These are phyloP conservation scores for Aquatica leii DNA, from an alignment of 2,888 invertebrate genomes.

Conservation along the genomic window DNA sequence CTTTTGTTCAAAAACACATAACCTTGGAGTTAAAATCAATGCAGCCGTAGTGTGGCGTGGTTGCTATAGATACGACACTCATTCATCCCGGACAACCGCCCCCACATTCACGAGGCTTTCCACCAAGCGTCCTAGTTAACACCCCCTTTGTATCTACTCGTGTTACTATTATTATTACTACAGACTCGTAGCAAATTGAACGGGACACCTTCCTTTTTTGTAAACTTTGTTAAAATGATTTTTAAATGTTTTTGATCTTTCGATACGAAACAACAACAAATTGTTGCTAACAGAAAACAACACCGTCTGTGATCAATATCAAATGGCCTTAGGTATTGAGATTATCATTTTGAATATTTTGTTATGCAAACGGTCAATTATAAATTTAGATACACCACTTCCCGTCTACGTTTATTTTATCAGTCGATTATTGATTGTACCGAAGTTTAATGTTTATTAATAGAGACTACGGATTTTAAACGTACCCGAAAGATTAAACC, in stretches of 20 bases:
- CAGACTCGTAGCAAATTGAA: slow-evolving; percentile 21
- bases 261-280: no score
- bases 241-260: no score
- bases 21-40: slow-evolving; percentile 59
- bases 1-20: slow-evolving; percentile 43
- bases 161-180: slow-evolving; percentile 22
- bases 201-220: background rate
- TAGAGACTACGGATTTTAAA: slow-evolving; percentile 27
- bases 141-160: slow-evolving; percentile 18
- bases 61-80: slow-evolving; percentile 65
- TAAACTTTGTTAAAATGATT: slow-evolving; percentile 16
- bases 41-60: slow-evolving; percentile 57
- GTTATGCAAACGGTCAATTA: slow-evolving; percentile 32
- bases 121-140: slow-evolving; percentile 26
- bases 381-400: slow-evolving; percentile 34
- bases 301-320: no score
- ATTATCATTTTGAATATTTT: slow-evolving; percentile 17
- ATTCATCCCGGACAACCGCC: slow-evolving; percentile 65
- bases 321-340: no score
- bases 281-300: no score
- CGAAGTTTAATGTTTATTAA: slow-evolving; percentile 34
- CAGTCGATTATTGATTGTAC: slow-evolving; percentile 34
- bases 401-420: slow-evolving; percentile 33
- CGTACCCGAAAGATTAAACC: slow-evolving; percentile 28
- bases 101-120: slow-evolving; percentile 41